A percentile compares a stretch with the other conserved stretches of the same genome.
Evolutionary conservation across 2,797 vertebrate genomes (phyloP).

Genomic region (Rhinichthys osculus): DNA sequence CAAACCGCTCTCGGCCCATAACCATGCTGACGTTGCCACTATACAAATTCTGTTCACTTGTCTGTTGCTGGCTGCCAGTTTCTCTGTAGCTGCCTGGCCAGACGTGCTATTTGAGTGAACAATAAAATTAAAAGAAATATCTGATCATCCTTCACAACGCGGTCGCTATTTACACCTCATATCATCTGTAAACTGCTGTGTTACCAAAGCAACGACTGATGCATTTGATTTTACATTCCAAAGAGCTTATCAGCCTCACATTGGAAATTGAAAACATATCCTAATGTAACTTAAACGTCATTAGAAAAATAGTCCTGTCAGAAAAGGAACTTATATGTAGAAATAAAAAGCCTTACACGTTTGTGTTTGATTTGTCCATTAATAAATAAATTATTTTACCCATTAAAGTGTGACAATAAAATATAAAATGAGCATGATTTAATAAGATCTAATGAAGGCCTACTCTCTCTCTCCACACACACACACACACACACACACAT

Average conservation of each 20-base stretch:
- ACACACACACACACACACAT: no score
- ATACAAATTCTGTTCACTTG: not conserved
- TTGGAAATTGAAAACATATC: not conserved
- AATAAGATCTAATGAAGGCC: no score
- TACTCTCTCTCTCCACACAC: no score
- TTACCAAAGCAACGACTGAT: not conserved
- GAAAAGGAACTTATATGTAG: not conserved
- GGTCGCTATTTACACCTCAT: not conserved
- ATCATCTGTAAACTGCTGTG: not conserved
- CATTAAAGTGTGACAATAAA: no score
- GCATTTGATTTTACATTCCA: no score
- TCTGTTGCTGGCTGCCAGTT: not conserved
- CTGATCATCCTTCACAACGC: not conserved
- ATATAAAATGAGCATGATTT: no score
- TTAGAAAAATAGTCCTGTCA: not conserved
- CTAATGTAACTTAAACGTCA: not conserved
- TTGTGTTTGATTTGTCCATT: no score
- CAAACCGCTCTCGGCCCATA: not conserved
- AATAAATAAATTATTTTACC: no score
- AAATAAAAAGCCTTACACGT: no score
- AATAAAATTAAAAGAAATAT: not conserved
- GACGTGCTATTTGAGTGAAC: not conserved
- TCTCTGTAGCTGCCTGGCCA: not conserved
- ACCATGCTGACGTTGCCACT: not conserved
- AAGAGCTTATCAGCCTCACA: not conserved